These are phyloP conservation scores for Caerostris extrusa DNA, from an alignment of 1,140 invertebrate species.

Conservation along the genomic window DNA sequence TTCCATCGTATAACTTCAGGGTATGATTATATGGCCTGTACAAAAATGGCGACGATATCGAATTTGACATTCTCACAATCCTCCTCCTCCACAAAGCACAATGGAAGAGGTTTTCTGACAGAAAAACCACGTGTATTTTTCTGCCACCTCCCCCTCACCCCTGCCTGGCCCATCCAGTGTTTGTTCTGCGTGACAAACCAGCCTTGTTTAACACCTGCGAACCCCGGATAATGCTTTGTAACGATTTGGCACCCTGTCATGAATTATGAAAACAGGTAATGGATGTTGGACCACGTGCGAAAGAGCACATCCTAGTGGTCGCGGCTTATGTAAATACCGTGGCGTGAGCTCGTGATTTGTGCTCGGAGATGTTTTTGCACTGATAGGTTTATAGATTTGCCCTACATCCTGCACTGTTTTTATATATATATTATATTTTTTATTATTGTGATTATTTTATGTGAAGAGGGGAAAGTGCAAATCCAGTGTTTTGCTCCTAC, in stretches of 20 bases:
- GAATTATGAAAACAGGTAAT: constrained; percentile 56
- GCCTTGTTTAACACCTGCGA: constrained; percentile 60
- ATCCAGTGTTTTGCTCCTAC: no score
- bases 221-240: constrained; percentile 1
- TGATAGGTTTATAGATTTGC: constrained; percentile 16
- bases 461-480: neutral
- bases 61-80: neutral
- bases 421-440: neutral
- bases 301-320: no score
- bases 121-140: neutral
- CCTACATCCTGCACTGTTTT: neutral
- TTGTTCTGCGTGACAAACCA: constrained; percentile 58
- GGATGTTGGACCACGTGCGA: constrained; percentile 8
- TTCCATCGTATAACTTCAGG: neutral
- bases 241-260: constrained; percentile 56
- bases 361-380: neutral
- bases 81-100: neutral
- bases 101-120: neutral
- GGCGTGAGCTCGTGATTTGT: constrained; percentile 27
- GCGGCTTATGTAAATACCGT: constrained; percentile 8
- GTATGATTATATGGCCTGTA: neutral
- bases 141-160: neutral
- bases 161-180: neutral
- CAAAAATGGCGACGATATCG: neutral
- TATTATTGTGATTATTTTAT: neutral